These are phyloP conservation scores for Enhydra lutris DNA, from an alignment of 2,113 vertebrate genomes.

Conservation along the genomic window DNA sequence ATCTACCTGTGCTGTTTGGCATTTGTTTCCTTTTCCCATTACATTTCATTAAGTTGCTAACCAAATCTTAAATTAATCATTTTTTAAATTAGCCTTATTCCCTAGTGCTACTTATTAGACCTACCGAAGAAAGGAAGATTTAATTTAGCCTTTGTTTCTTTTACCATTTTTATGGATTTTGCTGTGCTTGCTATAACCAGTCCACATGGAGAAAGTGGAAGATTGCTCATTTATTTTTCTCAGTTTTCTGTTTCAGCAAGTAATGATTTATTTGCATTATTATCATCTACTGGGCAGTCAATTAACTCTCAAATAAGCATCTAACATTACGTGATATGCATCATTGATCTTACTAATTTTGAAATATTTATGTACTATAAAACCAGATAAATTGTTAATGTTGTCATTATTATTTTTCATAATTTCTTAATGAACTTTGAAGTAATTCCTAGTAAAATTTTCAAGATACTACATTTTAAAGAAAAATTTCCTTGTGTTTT, in stretches of 20 bases:
- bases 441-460: conserved; percentile 8
- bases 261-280: conserved; percentile 20
- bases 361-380: neutral
- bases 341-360: conserved; percentile 41
- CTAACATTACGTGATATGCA: neutral
- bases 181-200: neutral
- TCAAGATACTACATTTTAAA: conserved; percentile 28
- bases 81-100: conserved; percentile 29
- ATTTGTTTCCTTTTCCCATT: conserved; percentile 20
- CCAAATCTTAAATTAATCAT: conserved; percentile 31
- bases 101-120: neutral
- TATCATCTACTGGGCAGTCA: neutral
- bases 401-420: neutral
- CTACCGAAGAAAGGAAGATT: conserved; percentile 19
- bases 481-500: conserved; percentile 23
- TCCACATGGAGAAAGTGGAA: neutral
- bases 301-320: conserved; percentile 10
- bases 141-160: conserved; percentile 11
- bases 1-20: neutral
- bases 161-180: conserved; percentile 21
- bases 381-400: neutral
- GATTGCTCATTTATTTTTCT: neutral
- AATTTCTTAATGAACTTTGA: conserved; percentile 39
- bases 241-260: conserved; percentile 34
- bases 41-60: conserved; percentile 48